Conservation (phyloP, 2,888 invertebrate species). For the Pteria penguin region DNA sequence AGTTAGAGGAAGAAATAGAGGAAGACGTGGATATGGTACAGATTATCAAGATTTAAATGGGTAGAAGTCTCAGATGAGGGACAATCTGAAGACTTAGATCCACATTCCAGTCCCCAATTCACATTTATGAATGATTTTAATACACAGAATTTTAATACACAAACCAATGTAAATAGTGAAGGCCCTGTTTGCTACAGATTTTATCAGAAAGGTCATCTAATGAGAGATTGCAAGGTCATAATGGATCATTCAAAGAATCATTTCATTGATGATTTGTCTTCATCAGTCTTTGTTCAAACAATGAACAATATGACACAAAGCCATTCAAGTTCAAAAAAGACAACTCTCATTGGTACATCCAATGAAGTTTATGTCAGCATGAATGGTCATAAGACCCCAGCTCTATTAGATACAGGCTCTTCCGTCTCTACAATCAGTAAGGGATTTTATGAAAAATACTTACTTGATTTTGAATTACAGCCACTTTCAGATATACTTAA, state of each 20-base stretch:
- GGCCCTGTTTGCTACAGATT: conserved; percentile 6
- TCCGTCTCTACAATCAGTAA: neutral
- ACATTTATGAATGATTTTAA: too few species aligned
- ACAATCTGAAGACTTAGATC: neutral
- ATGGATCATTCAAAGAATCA: conserved; percentile 8
- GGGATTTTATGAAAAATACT: neutral
- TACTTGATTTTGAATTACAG: neutral
- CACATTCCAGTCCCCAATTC: too few species aligned
- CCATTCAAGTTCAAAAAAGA: neutral
- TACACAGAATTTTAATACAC: too few species aligned
- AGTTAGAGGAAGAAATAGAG: too few species aligned
- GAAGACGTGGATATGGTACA: neutral
- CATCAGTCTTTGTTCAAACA: neutral
- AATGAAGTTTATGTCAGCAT: neutral
- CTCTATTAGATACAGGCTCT: neutral
- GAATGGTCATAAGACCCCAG: neutral
- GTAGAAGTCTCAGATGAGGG: conserved; percentile 1
- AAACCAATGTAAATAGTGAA: too few species aligned
- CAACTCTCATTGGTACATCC: neutral
- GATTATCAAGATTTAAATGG: neutral
- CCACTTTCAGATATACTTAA: neutral
- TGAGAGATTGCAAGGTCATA: neutral
- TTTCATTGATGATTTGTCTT: neutral
- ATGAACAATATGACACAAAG: neutral
- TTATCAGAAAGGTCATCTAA: neutral